Evolutionary conservation across 2,888 invertebrate species (phyloP), one percentile per base, ranked within the genome.

Genomic region (Drosophila austrosaltans): DNA sequence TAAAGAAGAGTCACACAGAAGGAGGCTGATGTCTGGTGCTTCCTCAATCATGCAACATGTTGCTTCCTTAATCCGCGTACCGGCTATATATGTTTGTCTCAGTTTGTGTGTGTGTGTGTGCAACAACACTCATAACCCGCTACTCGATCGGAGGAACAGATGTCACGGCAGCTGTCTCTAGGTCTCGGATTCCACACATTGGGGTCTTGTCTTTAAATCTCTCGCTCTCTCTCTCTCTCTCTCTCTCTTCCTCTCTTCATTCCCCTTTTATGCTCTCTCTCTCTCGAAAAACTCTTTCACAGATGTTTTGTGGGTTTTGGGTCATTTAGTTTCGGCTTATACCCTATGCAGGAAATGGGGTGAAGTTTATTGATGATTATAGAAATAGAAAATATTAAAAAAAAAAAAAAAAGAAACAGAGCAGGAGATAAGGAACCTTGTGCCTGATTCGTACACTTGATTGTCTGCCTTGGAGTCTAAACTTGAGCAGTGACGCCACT

Each of bases 11-110:
- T 61, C 61, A 20, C 25, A 40, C 22, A 59, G 22, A 25, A 25
- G 48, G 25, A 48, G 48, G 25, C 22, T 44, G n/a, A 16, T 53
- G 58, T 53, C 62, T 53, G 64, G 60, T 74, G 69, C 69, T 74
- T 74, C 69, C 73, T 75, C 75, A 73, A 72, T 59, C 68, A 67
- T 72, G 57, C 68, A 58, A 30, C 74, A 64, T 54, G 66, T 72
- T 69, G 80, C 80, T 82, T 87, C 82, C 87, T 87, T 78, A 82
- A 82, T 73, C 74, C 74, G 75, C 84, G 78, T 56, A 82, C 77
- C 79, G 76, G 79, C 79, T 8, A 36, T 10, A 8, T 79, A 54
- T 59, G 57, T 70, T 53, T 68, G 63, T 76, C 1, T 48, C 22
- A 22, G 7, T 22, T 8, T 30, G 61, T 59, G 57, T 75, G 57